Evolutionary conservation across 2,888 invertebrate species (phyloP).

Genomic region (Cheilosia vulpina): DNA sequence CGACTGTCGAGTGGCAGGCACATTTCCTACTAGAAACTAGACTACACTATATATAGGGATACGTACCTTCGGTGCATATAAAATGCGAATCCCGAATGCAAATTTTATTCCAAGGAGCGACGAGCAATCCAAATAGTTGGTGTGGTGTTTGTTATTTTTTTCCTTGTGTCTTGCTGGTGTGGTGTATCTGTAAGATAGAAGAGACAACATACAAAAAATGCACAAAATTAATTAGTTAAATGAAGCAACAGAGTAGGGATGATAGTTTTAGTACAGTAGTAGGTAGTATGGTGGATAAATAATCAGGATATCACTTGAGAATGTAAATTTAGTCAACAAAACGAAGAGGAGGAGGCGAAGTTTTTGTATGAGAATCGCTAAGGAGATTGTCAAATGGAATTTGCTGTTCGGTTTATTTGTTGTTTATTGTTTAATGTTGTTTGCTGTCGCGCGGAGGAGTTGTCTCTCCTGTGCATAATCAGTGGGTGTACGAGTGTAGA

Average conservation of each 20-base stretch:
- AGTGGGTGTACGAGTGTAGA: conserved; percentile 19
- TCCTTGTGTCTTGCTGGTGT: conserved; percentile 11
- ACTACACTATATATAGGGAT: conserved; percentile 28
- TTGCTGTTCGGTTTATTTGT: conserved; percentile 59
- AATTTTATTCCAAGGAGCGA: conserved; percentile 70
- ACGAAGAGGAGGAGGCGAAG: conserved; percentile 34
- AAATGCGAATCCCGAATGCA: conserved; percentile 67
- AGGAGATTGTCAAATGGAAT: conserved; percentile 62
- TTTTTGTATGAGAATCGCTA: conserved; percentile 39
- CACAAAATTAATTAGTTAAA: conserved; percentile 74
- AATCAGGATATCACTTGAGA: conserved; percentile 70
- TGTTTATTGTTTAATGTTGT: conserved; percentile 61
- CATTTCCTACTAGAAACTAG: conserved; percentile 21
- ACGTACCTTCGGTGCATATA: conserved; percentile 72
- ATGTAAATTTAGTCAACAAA: conserved; percentile 57
- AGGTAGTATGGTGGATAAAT: conserved; percentile 43
- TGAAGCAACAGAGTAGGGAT: conserved; percentile 65
- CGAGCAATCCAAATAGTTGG: conserved; percentile 58
- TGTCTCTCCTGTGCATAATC: conserved; percentile 15
- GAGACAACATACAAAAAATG: conserved; percentile 30
- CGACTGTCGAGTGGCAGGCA: neutral
- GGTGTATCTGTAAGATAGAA: conserved; percentile 62
- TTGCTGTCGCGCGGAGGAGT: neutral
- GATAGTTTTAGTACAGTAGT: neutral
- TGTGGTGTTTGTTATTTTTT: conserved; percentile 10